Percentiles rank a stretch among this genome's conserved stretches.
Evolutionary conservation across 2,888 invertebrate genomes (phyloP).

Genomic region (Eubasilissa splendida): DNA sequence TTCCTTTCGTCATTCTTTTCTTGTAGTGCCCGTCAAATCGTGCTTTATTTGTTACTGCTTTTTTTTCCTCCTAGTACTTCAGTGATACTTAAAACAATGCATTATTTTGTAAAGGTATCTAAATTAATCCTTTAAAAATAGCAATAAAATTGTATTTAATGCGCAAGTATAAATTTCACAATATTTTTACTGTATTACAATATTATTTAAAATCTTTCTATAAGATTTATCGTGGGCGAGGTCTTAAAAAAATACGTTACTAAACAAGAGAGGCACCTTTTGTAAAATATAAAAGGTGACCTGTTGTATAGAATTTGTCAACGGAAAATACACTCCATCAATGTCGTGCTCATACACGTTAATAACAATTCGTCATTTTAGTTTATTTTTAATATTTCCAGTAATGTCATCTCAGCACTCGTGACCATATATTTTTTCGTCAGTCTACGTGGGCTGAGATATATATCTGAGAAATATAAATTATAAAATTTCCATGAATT

Average conservation of each 20-base stretch:
- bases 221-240: neutral
- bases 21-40: too few species aligned
- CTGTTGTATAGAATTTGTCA: constrained; percentile 40
- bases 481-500: too few species aligned
- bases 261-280: constrained; percentile 17
- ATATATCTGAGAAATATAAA: too few species aligned
- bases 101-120: too few species aligned
- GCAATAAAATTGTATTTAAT: neutral
- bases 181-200: neutral
- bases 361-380: constrained; percentile 20
- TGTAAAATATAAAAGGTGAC: constrained; percentile 41
- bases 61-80: too few species aligned
- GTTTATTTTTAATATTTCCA: constrained; percentile 21
- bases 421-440: neutral
- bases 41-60: too few species aligned
- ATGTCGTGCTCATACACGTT: constrained; percentile 32
- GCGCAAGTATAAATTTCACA: neutral
- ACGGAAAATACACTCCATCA: constrained; percentile 39
- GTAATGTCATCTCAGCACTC: constrained; percentile 19
- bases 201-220: too few species aligned
- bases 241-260: constrained; percentile 1
- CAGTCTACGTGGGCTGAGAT: too few species aligned
- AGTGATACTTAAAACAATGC: too few species aligned
- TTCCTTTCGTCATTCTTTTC: too few species aligned
- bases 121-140: too few species aligned